These are phyloP conservation scores for Nysson spinosus DNA, from an alignment of 2,888 invertebrate genomes.

Conservation along the genomic window DNA sequence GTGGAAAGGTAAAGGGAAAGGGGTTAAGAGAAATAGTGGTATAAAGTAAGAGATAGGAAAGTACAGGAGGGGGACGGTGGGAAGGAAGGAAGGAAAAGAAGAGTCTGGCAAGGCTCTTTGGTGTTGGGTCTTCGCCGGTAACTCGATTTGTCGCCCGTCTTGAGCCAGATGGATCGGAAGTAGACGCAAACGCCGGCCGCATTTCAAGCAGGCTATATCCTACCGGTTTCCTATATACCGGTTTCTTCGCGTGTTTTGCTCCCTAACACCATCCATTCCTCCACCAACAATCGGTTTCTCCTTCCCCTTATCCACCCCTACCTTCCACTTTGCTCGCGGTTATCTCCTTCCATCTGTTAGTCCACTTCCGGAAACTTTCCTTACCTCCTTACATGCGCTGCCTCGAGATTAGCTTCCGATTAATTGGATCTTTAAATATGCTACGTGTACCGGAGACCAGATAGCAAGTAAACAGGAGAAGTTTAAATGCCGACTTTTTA, in stretches of 20 bases:
- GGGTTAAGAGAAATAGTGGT: neutral
- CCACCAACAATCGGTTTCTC: constrained; percentile 43
- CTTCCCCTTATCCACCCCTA: neutral
- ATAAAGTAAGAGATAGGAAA: neutral
- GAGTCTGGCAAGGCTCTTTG: constrained; percentile 67
- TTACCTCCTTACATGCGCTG: neutral
- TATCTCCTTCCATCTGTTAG: too few relatives aligned
- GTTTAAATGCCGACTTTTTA: too few relatives aligned
- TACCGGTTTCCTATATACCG: constrained; percentile 18
- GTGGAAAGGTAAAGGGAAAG: constrained; percentile 23
- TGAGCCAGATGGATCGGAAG: constrained; percentile 74
- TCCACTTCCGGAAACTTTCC: neutral
- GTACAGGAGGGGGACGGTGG: constrained; percentile 26
- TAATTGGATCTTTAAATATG: constrained; percentile 27
- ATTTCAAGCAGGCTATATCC: constrained; percentile 65
- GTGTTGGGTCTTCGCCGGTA: constrained; percentile 70
- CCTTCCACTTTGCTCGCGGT: too few relatives aligned
- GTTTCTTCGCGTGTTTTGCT: constrained; percentile 46
- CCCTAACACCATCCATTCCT: constrained; percentile 28
- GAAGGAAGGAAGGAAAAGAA: constrained; percentile 56
- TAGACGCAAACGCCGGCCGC: constrained; percentile 71
- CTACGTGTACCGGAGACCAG: constrained; percentile 7
- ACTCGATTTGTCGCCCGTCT: constrained; percentile 74
- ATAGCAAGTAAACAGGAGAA: too few relatives aligned
- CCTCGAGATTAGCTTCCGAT: constrained; percentile 30